These are phyloP conservation scores for Arenaria interpres DNA, from an alignment of 2,113 vertebrate genomes.

Conservation along the genomic window DNA sequence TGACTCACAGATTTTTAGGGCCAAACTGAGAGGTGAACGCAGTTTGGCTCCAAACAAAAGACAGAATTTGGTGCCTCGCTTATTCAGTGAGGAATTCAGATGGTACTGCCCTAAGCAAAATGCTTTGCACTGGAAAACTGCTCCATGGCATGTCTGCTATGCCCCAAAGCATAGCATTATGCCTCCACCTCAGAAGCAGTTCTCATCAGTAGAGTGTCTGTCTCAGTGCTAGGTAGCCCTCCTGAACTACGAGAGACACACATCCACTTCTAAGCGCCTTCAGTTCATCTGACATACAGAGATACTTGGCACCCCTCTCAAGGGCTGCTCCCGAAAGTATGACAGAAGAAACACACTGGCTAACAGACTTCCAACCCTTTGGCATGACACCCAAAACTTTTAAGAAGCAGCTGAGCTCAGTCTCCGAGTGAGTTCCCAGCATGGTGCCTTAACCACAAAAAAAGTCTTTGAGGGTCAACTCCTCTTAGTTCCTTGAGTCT, in stretches of 20 bases:
- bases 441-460: not conserved
- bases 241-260: not conserved
- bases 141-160: not conserved
- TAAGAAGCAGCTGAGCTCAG: not conserved
- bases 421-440: not conserved
- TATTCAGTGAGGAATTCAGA: not conserved
- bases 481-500: not conserved
- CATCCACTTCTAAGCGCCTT: not conserved
- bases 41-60: not conserved
- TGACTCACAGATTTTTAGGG: not conserved
- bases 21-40: not conserved
- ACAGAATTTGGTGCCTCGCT: not conserved
- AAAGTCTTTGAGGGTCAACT: not conserved
- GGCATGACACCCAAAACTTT: not conserved
- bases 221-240: not conserved
- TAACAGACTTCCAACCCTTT: not conserved
- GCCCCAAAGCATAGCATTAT: not conserved
- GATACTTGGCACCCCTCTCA: not conserved
- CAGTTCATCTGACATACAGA: not conserved
- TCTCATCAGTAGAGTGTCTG: not conserved
- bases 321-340: not conserved
- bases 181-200: not conserved
- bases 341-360: not conserved
- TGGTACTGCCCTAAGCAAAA: not conserved
- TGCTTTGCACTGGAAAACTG: not conserved